Evolutionary conservation across 1,140 invertebrate species (phyloP), one percentile per base, ranked within the genome.

Genomic region (Heliconius congener): DNA sequence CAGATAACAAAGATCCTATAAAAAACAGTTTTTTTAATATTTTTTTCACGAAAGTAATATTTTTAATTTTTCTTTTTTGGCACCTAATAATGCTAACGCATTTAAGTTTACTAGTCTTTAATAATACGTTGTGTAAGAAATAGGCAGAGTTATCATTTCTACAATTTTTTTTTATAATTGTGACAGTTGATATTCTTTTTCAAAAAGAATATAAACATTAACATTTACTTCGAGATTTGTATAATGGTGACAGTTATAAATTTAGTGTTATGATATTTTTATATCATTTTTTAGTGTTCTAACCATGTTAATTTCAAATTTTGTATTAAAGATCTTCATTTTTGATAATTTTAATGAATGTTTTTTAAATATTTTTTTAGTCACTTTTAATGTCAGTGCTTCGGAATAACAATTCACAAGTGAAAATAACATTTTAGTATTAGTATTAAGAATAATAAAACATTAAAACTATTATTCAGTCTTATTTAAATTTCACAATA

Each of bases 81-180:
- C 27, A 30, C 27, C 75, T 81, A 72, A 79, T 82, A 82, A 83
- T 85, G 82, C 82, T 84, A 80, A 81, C 78, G 83, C 83, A 84
- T 85, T 83, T 83, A 85, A 87, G 83, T 80, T 80, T 79, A 83
- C 87, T 88, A 88, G 87, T 88, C 87, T 84, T 88, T 73, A 84
- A 84, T 84, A 82, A 85, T 83, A 82, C 81, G 73, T 82, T 76
- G 77, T 60, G 52, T 78, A 82, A 80, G 76, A 77, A 76, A 78
- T 74, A 74, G 11, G 76, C 74, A 55, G 55, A 70, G 71, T 72
- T 30, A 80, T 30, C 60, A 77, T 55, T 77, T 66, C 66, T 74
- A 46, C 66, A 42, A 70, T 77, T 50, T 71, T 57, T 27, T 30
- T 74, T 30, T 39, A 30, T 66, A 66, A 30, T 66, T 66, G 6